These are phyloP conservation scores for Enteromius unitaeniatus DNA, from an alignment of 2,797 vertebrate genomes.

Conservation along the genomic window DNA sequence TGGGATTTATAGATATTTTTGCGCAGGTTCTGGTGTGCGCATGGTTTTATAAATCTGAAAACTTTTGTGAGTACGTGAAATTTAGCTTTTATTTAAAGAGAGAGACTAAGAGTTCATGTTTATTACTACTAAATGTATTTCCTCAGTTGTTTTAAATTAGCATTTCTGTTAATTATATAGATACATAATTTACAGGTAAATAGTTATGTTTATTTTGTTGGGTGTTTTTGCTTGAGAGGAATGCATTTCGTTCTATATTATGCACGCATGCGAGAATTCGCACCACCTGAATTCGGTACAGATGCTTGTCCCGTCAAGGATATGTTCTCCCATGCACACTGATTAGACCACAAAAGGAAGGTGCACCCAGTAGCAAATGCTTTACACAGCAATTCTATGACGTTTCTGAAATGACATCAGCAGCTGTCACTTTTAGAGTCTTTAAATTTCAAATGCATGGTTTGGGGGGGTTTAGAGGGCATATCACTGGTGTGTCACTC, in stretches of 20 bases:
- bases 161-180: neutral
- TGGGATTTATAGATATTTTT: too few relatives aligned
- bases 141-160: neutral
- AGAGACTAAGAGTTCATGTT: too few relatives aligned
- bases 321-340: neutral
- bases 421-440: neutral
- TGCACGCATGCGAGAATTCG: neutral
- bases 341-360: constrained; percentile 3
- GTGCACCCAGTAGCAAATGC: neutral
- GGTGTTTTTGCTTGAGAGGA: neutral
- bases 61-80: too few relatives aligned
- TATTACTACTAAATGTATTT: neutral
- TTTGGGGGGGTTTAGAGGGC: neutral
- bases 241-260: neutral
- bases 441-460: neutral
- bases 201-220: neutral
- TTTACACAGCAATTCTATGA: neutral
- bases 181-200: neutral
- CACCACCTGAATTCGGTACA: neutral
- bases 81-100: too few relatives aligned
- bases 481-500: neutral
- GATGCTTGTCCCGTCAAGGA: neutral
- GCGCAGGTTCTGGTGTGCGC: too few relatives aligned
- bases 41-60: too few relatives aligned
- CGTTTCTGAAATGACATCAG: constrained; percentile 2